Base-by-base conservation (phyloP, 1,140 invertebrate species). In the Mactra quadrangularis region DNA sequence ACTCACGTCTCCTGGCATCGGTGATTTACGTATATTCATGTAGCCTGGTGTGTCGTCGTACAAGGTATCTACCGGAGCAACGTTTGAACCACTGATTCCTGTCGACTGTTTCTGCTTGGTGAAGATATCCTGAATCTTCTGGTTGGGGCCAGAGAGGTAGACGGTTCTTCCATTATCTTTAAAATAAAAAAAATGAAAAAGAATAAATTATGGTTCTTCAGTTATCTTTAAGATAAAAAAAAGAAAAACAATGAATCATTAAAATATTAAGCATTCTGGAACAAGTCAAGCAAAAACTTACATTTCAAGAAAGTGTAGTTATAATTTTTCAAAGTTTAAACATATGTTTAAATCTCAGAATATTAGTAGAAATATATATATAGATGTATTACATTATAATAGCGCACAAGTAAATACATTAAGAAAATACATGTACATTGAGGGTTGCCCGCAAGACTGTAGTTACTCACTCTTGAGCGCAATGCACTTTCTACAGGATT, bases 111-210 rank as follows among this genome's bases (percentile, higher is more conserved):
- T 55, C 31, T 57, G 74, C 22, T 60, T 76, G 57, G 41, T 45
- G 38, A 62, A 47, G 22, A 57, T 41, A 3, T 76, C 60, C n/a
- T 38, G 19, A 3, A 52, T 41, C 15, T 70, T 81, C 6, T 59
- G 64, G 22, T 45, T 71, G 4, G 50, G 47, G 0, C 55, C 59
- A 13, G 47, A 52, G 1, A 81, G 38, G 64, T 59, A 81, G 38
- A 81, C 77, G 0, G 66, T 81, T 35, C 77, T 66, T 0, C 77
- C 77, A 31, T 81, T 81, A 50, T 81, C 77, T 81, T 29, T n/a
- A 53, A 35, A 41, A 52, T 13, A 38, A 6, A 57, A n/a, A 55
- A 15, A 27, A 9, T 13, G 9, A 29, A 3, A 60, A 25, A 60
- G 13, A 6, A 15, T 22, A 15, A 15, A 11, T 55, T 15, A 22